Percentiles rank a stretch among this genome's conserved stretches.
Evolutionary conservation across 2,888 invertebrate genomes (phyloP).

Genomic region (Machimus atricapillus): DNA sequence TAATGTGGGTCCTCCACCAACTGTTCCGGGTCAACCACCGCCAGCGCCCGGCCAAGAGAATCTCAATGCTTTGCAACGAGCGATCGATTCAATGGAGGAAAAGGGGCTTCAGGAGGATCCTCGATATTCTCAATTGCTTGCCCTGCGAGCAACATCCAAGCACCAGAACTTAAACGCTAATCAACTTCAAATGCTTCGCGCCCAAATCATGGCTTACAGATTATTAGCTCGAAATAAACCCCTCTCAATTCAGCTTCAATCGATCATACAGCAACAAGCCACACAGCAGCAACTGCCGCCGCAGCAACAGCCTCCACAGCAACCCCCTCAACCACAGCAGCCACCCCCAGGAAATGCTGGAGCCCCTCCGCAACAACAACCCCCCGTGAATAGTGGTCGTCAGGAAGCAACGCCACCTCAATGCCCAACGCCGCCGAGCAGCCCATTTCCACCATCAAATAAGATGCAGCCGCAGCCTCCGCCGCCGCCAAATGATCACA

Average conservation of each 20-base stretch:
- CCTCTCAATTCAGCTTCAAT: constrained; percentile 77
- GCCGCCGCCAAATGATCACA: constrained; percentile 49
- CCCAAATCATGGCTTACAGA: constrained; percentile 95
- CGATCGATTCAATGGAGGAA: constrained; percentile 95
- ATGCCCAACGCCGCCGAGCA: constrained; percentile 65
- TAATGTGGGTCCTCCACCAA: constrained; percentile 63
- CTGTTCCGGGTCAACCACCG: constrained; percentile 57
- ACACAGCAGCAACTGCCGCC: constrained; percentile 57
- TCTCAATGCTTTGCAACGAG: constrained; percentile 87
- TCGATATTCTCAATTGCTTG: constrained; percentile 85
- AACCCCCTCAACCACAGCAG: constrained; percentile 48
- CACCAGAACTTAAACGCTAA: constrained; percentile 75
- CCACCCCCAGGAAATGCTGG: constrained; percentile 49
- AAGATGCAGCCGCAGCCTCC: constrained; percentile 50
- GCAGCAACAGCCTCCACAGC: constrained; percentile 57
- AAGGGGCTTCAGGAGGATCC: constrained; percentile 94
- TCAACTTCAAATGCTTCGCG: constrained; percentile 87
- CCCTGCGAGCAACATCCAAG: constrained; percentile 80
- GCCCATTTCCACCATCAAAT: constrained; percentile 52
- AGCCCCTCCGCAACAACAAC: constrained; percentile 50
- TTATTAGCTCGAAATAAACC: constrained; percentile 92
- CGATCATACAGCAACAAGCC: constrained; percentile 60
- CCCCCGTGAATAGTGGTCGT: constrained; percentile 68
- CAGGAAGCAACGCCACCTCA: constrained; percentile 64
- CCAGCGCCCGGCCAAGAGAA: constrained; percentile 72